Evolutionary conservation across 2,797 vertebrate species (phyloP), one percentile per base, ranked within the genome.

Genomic region (Nyctibius grandis): DNA sequence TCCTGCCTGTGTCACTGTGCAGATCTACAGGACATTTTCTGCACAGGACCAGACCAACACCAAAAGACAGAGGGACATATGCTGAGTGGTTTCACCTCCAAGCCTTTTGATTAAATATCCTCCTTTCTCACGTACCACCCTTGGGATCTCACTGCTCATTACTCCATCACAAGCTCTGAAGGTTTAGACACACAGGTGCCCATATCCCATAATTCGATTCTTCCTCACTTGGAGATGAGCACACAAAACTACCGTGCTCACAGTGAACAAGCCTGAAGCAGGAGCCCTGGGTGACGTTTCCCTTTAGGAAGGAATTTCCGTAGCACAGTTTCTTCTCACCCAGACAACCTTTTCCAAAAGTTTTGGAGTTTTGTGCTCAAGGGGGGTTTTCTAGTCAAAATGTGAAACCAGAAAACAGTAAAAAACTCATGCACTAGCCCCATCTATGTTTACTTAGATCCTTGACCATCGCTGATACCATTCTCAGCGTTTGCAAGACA

Each of bases 81-180:
- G 14, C 4, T 36, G 21, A 56, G 25, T 29, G 12, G 44, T 25
- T 93, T 89, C 29, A 40, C 16, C 34, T 61, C 19, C 22, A 56
- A 23, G 18, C 10, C 45, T 63, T 89, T n/a, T 15, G 28, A 26
- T 42, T 60, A 75, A 84, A 70, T 12, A 57, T 18, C 2, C 12
- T 50, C 34, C 36, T 40, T 48, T 64, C 56, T 69, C 8, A 4
- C 0, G 0, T 11, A 20, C 26, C 64, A 29, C 31, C 15, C 48
- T 36, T 36, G 26, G 47, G 45, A 77, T n/a, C 61, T 42, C 15
- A 5, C 38, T 15, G 3, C 47, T 74, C 1, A 0, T 45, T 33
- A 31, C 31, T 51, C 59, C 54, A 61, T 16, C 26, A 28, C 1
- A 0, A 85, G 40, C 33, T 81, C 59, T 57, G 50, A 26, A 25